Evolutionary conservation across 2,888 invertebrate species (phyloP), one percentile per base, ranked within the genome.

Genomic region (Brachylomia viminalis): DNA sequence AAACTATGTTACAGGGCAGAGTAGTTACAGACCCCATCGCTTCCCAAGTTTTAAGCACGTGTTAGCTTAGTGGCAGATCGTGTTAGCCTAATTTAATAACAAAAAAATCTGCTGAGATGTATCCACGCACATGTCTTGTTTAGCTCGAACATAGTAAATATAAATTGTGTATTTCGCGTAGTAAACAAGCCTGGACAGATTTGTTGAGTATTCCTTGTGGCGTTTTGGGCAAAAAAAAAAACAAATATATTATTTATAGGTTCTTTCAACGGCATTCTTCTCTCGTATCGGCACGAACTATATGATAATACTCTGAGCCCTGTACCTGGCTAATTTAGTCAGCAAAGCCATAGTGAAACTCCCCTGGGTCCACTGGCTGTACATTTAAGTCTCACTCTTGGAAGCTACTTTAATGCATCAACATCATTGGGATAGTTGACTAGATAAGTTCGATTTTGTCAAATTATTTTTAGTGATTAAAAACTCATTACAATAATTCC

Each of bases 401-500:
- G n/a, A 20, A 30, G n/a, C 30, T n/a, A 15, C 1, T 54, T 54
- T 54, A 52, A 23, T 52, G 7, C n/a, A 71, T 8, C 20, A 33
- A 33, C 15, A 15, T 6, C n/a, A 38, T 38, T n/a, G 33, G 10
- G 49, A 38, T 20, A 20, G 27, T 38, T 4, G 20, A 0, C 8
- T 23, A 30, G 5, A 64, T 30, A 65, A 30, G 5, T 72, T 49
- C 7, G 13, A 38, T 45, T 11, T 11, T 5, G 2, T 17, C 20
- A 30, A 45, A 58, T 1, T 73, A 52, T 52, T 45, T 1, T 13
- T 23, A n/a, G 20, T 59, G 1, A 80, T 54, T 11, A 49, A 49
- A 80, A 56, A 30, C 30, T 45, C 13, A 11, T 30, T 42, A 30
- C 27, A 6, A n/a, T 67, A 33, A 72, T 90, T 89, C 10, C 91